Evolutionary conservation across 1,140 invertebrate species (phyloP).

Genomic region (Bombus confusus): DNA sequence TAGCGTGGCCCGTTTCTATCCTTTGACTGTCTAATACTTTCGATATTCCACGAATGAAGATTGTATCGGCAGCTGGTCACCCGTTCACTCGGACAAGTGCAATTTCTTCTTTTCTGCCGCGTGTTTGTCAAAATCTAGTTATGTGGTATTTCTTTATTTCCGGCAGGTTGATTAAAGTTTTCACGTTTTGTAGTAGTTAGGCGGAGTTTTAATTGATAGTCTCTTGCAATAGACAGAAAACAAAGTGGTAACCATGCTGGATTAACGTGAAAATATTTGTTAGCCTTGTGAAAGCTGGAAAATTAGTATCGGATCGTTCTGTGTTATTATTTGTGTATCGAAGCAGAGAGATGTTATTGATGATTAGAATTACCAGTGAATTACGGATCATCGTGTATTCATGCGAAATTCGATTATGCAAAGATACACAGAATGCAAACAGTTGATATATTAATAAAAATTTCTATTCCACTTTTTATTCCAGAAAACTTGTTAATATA

Average conservation of each 20-base stretch:
- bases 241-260: too few relatives aligned
- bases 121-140: background rate
- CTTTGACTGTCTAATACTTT: conserved; percentile 10
- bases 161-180: background rate
- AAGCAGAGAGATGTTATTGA: background rate
- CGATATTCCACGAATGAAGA: conserved; percentile 12
- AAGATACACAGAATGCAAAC: too few relatives aligned
- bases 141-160: background rate
- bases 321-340: too few relatives aligned
- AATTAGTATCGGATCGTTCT: too few relatives aligned
- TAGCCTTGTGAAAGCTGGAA: too few relatives aligned
- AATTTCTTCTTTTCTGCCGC: background rate
- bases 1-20: background rate
- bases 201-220: background rate
- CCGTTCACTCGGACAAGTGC: background rate
- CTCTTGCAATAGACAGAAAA: background rate
- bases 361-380: background rate
- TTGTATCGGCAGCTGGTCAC: conserved; percentile 13
- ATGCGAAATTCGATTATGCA: background rate
- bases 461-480: too few relatives aligned
- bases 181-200: background rate
- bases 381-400: too few relatives aligned
- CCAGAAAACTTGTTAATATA: too few relatives aligned
- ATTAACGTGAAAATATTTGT: too few relatives aligned
- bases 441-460: too few relatives aligned